These are phyloP conservation scores for Drosophila kepulauana DNA, from an alignment of 1,140 invertebrate genomes.

Conservation along the genomic window DNA sequence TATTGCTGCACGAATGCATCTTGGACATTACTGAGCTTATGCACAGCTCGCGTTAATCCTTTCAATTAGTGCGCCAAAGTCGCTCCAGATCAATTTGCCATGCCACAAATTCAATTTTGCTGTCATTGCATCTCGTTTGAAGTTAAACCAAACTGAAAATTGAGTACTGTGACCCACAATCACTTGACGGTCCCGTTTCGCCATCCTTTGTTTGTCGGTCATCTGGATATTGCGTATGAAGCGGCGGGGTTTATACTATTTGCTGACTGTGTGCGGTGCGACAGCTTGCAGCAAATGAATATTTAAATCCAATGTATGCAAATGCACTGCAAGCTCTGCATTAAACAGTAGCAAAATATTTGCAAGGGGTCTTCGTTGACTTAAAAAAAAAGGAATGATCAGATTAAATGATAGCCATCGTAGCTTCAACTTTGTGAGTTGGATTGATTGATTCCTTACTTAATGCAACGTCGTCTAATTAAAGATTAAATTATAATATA, in stretches of 20 bases:
- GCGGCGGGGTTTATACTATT: conserved; percentile 25
- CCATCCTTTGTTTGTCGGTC: conserved; percentile 47
- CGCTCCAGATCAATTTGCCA: conserved; percentile 58
- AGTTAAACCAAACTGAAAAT: conserved; percentile 78
- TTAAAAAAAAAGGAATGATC: conserved; percentile 1
- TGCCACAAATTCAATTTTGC: conserved; percentile 73
- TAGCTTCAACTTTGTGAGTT: too few species aligned
- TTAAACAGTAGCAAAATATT: conserved; percentile 62
- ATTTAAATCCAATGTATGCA: conserved; percentile 78
- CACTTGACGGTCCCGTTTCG: background rate
- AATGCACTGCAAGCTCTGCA: conserved; percentile 47
- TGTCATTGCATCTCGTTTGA: conserved; percentile 64
- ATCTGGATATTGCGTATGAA: background rate
- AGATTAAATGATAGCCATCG: background rate
- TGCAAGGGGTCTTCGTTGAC: conserved; percentile 34
- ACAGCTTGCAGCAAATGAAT: conserved; percentile 72
- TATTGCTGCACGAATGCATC: conserved; percentile 23
- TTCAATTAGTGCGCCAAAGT: conserved; percentile 71
- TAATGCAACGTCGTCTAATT: too few species aligned
- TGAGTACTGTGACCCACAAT: conserved; percentile 60
- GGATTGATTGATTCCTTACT: too few species aligned
- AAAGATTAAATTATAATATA: background rate
- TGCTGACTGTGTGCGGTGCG: conserved; percentile 43
- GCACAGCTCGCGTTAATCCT: conserved; percentile 54
- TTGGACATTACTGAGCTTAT: conserved; percentile 8